Base-by-base conservation (phyloP, 1,140 invertebrate genomes). In the Bombus soroeensis region DNA sequence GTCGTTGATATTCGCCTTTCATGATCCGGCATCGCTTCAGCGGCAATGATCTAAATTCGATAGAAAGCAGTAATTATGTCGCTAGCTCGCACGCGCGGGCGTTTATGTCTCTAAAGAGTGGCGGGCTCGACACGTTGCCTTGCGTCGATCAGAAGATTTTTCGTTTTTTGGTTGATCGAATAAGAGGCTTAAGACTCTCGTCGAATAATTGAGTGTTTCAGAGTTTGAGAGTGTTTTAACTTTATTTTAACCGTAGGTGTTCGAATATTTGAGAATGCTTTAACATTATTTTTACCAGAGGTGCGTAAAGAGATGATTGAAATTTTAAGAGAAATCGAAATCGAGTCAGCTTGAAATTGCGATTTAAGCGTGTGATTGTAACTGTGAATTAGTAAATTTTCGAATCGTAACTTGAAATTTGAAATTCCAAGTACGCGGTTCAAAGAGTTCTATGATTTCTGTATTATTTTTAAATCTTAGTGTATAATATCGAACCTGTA, bases 1-100 rank as follows among this genome's bases (percentile, higher is more conserved):
- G 82, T 88, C 77, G 68, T 81, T 43, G 88, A 89, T 83, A 79
- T 82, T 89, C 88, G 71, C 81, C 79, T 91, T 89, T 83, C 88
- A 91, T 81, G 79, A 32, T 22, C 13, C 72, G 18, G 18, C 18
- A 22, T 53, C 5, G 0, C 18, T 53, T 22, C 5, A 2, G 18
- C 47, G 47, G 6, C 18, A 2, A 53, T 8, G 47, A 53, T 53
- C 47, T 22, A 22, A 22, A 22, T 53, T 53, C 47, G 18, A 53
- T 22, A 53, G 47, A 53, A 18, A 53, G 18, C 47, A 18, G 6
- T 22, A 53, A 53, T 53, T 53, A 53, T 10, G 32, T 0, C n/a
- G 59, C 25, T 32, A 22, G 39, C 12, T 73, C 32, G 34, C 28
- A 32, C 57, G 3, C 13, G 22, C 39, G 1, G 57, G 34, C 39